Evolutionary conservation across 1,140 invertebrate species (phyloP).

Genomic region (Trichogramma pretiosum): DNA sequence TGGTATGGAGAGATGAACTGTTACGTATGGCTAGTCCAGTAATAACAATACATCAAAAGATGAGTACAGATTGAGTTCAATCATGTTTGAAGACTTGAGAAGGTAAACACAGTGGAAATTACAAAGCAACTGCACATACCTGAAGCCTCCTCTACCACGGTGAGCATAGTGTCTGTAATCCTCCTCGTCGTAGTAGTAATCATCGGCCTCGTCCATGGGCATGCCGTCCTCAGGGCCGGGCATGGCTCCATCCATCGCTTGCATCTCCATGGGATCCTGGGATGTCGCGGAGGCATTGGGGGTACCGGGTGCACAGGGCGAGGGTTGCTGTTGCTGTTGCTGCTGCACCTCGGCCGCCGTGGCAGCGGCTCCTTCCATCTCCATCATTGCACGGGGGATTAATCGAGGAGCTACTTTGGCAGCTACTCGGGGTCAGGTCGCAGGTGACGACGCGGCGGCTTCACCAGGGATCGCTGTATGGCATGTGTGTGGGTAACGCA

Average conservation of each 20-base stretch:
- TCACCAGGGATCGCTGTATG: too few species aligned
- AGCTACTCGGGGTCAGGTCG: too few species aligned
- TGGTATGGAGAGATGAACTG: too few species aligned
- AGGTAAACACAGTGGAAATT: too few species aligned
- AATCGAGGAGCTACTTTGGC: too few species aligned
- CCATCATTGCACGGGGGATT: not conserved
- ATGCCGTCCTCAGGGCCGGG: slow-evolving; percentile 30
- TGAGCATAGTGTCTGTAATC: slow-evolving; percentile 42
- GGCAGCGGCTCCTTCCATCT: slow-evolving; percentile 11
- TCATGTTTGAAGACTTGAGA: not conserved
- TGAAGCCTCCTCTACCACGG: slow-evolving; percentile 39
- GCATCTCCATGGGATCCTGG: slow-evolving; percentile 23
- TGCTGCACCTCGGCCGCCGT: not conserved
- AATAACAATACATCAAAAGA: too few species aligned
- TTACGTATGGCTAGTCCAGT: too few species aligned
- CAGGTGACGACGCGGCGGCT: too few species aligned
- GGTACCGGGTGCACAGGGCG: too few species aligned
- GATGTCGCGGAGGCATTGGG: slow-evolving; percentile 18
- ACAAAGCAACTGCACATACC: slow-evolving; percentile 23
- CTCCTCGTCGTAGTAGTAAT: slow-evolving; percentile 38
- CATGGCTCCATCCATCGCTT: not conserved
- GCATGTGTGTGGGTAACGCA: too few species aligned
- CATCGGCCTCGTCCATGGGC: slow-evolving; percentile 37
- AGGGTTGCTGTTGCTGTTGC: not conserved
- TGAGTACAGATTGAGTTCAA: too few species aligned